Evolutionary conservation across 2,113 vertebrate species (phyloP).

Genomic region (Melospiza melodia): DNA sequence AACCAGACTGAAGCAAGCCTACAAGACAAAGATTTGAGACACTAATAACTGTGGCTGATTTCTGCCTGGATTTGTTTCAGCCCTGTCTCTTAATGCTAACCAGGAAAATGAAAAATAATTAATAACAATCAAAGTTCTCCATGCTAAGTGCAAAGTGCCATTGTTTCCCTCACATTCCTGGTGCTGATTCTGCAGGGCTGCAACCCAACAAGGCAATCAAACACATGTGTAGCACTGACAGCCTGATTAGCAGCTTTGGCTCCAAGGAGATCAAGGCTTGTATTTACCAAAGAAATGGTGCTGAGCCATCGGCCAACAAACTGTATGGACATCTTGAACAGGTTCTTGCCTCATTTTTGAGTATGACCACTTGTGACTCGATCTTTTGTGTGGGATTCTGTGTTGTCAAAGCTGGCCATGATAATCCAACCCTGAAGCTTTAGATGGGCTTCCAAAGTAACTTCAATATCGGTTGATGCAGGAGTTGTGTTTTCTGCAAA

Average conservation of each 20-base stretch:
- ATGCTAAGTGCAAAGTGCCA: neutral
- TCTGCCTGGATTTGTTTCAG: constrained; percentile 53
- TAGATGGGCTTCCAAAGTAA: neutral
- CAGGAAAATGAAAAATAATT: constrained; percentile 39
- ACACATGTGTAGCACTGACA: constrained; percentile 34
- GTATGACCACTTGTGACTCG: neutral
- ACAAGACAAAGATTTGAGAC: constrained; percentile 43
- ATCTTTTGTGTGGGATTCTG: neutral
- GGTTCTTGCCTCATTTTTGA: neutral
- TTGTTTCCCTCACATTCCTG: neutral
- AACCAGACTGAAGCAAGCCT: constrained; percentile 38
- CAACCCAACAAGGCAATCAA: constrained; percentile 40
- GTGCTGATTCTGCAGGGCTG: neutral
- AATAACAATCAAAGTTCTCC: constrained; percentile 26
- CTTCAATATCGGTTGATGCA: neutral
- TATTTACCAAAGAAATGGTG: neutral
- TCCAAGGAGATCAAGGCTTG: neutral
- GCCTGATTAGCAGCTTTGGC: constrained; percentile 14
- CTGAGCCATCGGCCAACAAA: neutral
- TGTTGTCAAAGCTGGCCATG: neutral
- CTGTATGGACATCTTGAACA: neutral
- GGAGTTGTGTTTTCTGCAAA: neutral
- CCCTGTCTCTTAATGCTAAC: constrained; percentile 9
- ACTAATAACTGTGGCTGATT: constrained; percentile 50
- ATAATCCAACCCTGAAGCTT: neutral